A percentile compares a stretch with the other conserved stretches of the same genome.
Evolutionary conservation across 2,113 vertebrate genomes (phyloP).

Genomic region (Halcyon malimbica): DNA sequence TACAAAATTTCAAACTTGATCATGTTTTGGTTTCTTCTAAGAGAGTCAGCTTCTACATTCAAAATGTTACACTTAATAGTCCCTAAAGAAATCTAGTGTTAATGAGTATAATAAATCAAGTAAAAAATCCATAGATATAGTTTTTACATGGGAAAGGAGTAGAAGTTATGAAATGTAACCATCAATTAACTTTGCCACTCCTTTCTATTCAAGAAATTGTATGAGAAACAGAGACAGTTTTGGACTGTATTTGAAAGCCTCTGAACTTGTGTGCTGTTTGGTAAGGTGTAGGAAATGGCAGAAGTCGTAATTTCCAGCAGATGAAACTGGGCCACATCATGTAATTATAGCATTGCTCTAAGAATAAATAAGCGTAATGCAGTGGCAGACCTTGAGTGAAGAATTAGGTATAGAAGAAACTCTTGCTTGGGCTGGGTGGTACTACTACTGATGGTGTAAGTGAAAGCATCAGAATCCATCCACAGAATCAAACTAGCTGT

Average conservation of each 20-base stretch:
- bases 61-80: neutral
- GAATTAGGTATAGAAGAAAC: neutral
- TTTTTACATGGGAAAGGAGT: neutral
- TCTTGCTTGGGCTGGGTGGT: fast-evolving
- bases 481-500: neutral
- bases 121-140: neutral
- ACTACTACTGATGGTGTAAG: neutral
- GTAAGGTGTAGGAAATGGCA: neutral
- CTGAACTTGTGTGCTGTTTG: neutral
- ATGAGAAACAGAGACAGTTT: neutral
- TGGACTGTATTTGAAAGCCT: neutral
- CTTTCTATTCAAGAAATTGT: neutral
- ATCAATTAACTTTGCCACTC: neutral
- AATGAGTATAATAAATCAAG: neutral
- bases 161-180: neutral
- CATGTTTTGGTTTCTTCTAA: neutral
- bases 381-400: neutral
- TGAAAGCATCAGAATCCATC: neutral
- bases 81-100: neutral
- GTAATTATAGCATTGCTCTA: neutral
- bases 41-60: neutral
- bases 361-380: neutral
- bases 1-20: neutral
- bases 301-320: neutral
- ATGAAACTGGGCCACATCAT: neutral